These are phyloP conservation scores for Geotrupes spiniger DNA, from an alignment of 2,888 invertebrate species.

Conservation along the genomic window DNA sequence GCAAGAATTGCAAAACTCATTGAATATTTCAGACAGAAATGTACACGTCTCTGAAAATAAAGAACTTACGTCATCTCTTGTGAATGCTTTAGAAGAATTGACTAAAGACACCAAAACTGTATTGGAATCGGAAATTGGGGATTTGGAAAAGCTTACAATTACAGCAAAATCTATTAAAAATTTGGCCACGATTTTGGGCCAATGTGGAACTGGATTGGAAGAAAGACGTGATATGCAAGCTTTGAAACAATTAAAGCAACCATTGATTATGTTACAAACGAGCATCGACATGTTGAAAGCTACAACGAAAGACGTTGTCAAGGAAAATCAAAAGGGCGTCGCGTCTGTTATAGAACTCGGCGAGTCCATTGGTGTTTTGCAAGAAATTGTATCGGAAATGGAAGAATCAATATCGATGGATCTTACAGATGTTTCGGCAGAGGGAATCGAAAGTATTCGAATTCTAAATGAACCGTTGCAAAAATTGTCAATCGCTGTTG, in stretches of 20 bases:
- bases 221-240: slow-evolving; percentile 16
- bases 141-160: slow-evolving; percentile 4
- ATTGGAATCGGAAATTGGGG: not conserved
- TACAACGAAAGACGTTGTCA: slow-evolving; percentile 7
- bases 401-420: slow-evolving; percentile 12
- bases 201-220: not conserved
- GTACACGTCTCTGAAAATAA: too few relatives aligned
- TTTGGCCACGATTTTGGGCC: not conserved
- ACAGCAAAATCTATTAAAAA: slow-evolving; percentile 3
- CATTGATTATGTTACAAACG: slow-evolving; percentile 13
- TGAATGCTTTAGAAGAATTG: too few relatives aligned
- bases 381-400: slow-evolving; percentile 6
- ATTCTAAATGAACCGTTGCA: slow-evolving; percentile 19
- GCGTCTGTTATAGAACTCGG: slow-evolving; percentile 8
- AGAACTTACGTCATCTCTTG: too few relatives aligned
- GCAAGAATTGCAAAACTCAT: not conserved
- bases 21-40: too few relatives aligned
- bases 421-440: slow-evolving; percentile 12
- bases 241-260: slow-evolving; percentile 17
- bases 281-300: slow-evolving; percentile 9
- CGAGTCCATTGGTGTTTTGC: slow-evolving; percentile 10
- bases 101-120: too few relatives aligned
- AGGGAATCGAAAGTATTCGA: slow-evolving; percentile 7
- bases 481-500: slow-evolving; percentile 20
- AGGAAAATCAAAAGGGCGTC: not conserved